These are phyloP conservation scores for Crotalus viridis DNA, from an alignment of 2,113 vertebrate genomes.

Conservation along the genomic window DNA sequence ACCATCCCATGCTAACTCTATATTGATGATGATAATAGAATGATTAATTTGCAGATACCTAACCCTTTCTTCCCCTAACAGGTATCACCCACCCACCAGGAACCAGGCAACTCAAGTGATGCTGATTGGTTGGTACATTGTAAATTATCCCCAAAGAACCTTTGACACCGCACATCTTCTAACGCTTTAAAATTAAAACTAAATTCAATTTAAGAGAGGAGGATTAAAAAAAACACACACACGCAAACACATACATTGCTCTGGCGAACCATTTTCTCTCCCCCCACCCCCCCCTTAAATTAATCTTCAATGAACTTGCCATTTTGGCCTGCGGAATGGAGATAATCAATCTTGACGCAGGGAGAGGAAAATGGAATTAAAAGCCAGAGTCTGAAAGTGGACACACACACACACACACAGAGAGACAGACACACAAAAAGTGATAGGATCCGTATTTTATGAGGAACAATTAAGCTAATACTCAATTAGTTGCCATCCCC, in stretches of 20 bases:
- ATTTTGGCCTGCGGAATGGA: conserved; percentile 49
- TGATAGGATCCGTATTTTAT: conserved; percentile 63
- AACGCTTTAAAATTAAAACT: conserved; percentile 68
- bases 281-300: conserved; percentile 48
- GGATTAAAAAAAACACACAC: not conserved
- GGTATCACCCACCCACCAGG: not conserved
- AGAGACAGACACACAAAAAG: conserved; percentile 37
- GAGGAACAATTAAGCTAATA: conserved; percentile 71
- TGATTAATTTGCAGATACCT: conserved; percentile 2
- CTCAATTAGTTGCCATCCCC: conserved; percentile 60
- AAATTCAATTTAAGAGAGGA: conserved; percentile 64
- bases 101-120: not conserved
- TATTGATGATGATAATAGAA: not conserved
- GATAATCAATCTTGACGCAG: conserved; percentile 65
- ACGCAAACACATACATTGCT: not conserved
- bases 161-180: conserved; percentile 57
- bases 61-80: conserved; percentile 1
- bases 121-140: conserved; percentile 61
- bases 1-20: not conserved
- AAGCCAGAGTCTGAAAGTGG: conserved; percentile 46
- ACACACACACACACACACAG: not conserved
- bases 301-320: conserved; percentile 71
- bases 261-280: not conserved
- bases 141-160: conserved; percentile 67
- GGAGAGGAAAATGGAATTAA: conserved; percentile 48